Conservation (phyloP, 2,797 vertebrate genomes). For the Hirundo rustica region DNA sequence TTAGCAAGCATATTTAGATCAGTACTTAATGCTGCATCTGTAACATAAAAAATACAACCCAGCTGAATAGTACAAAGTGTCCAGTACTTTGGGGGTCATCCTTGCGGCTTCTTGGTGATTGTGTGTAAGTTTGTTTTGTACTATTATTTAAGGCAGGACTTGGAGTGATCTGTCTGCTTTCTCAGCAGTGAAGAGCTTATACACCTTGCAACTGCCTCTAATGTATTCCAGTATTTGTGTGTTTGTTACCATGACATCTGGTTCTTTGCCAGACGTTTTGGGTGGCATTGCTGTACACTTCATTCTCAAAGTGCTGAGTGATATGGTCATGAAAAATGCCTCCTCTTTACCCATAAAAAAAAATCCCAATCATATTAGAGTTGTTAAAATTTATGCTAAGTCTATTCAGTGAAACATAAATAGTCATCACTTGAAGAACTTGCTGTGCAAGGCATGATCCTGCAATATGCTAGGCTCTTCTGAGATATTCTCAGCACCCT, state of each 20-base stretch:
- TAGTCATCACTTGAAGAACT: constrained; percentile 59
- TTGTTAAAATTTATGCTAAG: constrained; percentile 68
- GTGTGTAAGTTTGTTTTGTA: background rate
- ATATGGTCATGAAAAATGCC: background rate
- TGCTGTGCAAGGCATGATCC: constrained; percentile 53
- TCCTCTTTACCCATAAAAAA: constrained; percentile 19
- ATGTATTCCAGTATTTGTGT: constrained; percentile 5
- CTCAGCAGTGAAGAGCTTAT: constrained; percentile 4
- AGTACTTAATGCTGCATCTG: background rate
- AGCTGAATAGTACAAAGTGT: background rate
- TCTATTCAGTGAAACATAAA: constrained; percentile 66
- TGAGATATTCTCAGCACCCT: constrained; percentile 37
- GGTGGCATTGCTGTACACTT: background rate
- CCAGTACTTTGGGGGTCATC: background rate
- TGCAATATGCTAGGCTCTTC: constrained; percentile 51
- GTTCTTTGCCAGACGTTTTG: constrained; percentile 52
- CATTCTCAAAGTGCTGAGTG: constrained; percentile 28
- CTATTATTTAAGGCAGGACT: background rate
- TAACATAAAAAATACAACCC: background rate
- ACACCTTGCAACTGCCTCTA: constrained; percentile 39
- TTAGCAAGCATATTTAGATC: background rate
- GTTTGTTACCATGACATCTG: constrained; percentile 27
- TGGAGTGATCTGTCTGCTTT: background rate
- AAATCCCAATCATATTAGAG: background rate
- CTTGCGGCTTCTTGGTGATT: background rate